A percentile compares a stretch with the other conserved stretches of the same genome.
These are phyloP conservation scores for Stichodactyla helianthus DNA, from an alignment of 64 coral and sea anemone genomes.

Conservation along the genomic window DNA sequence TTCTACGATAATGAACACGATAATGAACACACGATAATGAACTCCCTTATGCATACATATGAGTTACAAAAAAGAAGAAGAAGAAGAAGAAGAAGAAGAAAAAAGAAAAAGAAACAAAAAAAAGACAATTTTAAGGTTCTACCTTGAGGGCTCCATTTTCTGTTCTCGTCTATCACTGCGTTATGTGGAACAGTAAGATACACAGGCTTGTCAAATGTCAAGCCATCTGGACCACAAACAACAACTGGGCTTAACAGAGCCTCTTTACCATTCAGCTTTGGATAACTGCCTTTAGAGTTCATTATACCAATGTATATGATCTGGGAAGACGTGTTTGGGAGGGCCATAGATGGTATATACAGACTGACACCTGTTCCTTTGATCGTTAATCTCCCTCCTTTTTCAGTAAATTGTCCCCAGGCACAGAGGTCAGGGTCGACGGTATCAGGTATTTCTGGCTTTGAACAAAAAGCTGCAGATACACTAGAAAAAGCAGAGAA, in stretches of 20 bases:
- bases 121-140: background rate
- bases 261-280: slow-evolving; percentile 28
- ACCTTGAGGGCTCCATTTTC: slow-evolving; percentile 64
- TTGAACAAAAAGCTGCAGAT: background rate
- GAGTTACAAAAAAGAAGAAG: background rate
- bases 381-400: slow-evolving; percentile 64
- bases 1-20: no score
- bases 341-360: slow-evolving; percentile 48
- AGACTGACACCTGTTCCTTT: slow-evolving; percentile 58
- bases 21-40: no score
- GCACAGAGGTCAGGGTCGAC: slow-evolving; percentile 50
- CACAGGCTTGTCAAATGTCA: slow-evolving; percentile 71
- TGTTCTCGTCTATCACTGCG: slow-evolving; percentile 39
- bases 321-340: slow-evolving; percentile 48
- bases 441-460: slow-evolving; percentile 45
- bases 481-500: slow-evolving; percentile 14
- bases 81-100: background rate
- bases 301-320: slow-evolving; percentile 67
- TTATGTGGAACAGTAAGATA: slow-evolving; percentile 72
- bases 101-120: background rate
- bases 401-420: slow-evolving; percentile 66
- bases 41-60: no score
- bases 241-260: slow-evolving; percentile 77
- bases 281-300: slow-evolving; percentile 55
- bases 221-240: slow-evolving; percentile 71